Base-by-base conservation (phyloP, 2,797 vertebrate species). In the Pangasius sanitwongsei region DNA sequence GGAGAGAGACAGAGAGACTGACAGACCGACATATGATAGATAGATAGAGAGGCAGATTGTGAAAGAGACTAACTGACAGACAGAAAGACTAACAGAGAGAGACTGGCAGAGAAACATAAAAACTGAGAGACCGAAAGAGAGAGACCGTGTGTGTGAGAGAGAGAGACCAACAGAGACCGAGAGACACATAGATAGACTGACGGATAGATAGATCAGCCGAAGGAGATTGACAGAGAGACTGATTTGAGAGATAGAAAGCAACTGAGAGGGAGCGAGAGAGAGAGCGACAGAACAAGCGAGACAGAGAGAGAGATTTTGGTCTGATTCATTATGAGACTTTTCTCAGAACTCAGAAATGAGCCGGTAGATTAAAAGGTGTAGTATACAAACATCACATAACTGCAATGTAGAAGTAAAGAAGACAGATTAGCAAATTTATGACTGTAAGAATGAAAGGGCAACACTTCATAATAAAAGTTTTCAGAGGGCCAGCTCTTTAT, bases 391-490 rank as follows among this genome's bases (percentile, higher is more conserved):
- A 1, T 12, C 3, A 82, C 9, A 2, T 37, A 23, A 41, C 2
- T 6, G 1, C 53, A 37, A 1, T 83, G 50, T 70, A 16, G 53
- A 57, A 37, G 59, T 18, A 61, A 23, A 83, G 55, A 41, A 2
- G 25, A 31, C 59, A 83, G 65, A 57, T 57, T 31, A 74, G 84
- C 31, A 28, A 37, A 55, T 11, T 57, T 23, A 34, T 55, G 84
- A 55, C 31, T 69, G 31, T 8, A n/a, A 69, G 12, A 86, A 74
- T 41, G 3, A 37, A 11, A 55, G 11, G 53, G 53, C 31, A 41
- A 59, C 50, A 57, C 53, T 86, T 86, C 84, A 86, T 57, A 86
- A 86, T 86, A 86, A 74, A 86, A 86, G 84, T 78, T 63, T 28
- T 63, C 57, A 63, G 6, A 23, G 41, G 18, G 23, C 0, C 11